A percentile compares a stretch with the other conserved stretches of the same genome.
Conservation (phyloP, 1,140 invertebrate species). For the Batillaria attramentaria region DNA sequence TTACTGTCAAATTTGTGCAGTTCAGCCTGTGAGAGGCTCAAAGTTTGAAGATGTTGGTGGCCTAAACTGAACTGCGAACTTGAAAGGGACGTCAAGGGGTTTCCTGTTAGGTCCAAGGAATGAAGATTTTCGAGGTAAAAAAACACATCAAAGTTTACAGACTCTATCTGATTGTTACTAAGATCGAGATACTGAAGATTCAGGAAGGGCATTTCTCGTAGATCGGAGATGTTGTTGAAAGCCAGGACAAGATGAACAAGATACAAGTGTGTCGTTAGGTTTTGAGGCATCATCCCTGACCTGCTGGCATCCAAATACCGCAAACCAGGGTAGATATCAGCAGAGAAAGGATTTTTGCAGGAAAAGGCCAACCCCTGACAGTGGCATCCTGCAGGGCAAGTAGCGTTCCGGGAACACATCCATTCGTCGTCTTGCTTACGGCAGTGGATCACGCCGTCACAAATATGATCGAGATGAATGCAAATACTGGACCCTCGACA, state of each 20-base stretch:
- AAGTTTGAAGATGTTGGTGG: not conserved
- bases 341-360: not conserved
- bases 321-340: not conserved
- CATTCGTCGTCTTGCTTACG: slow-evolving; percentile 36
- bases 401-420: slow-evolving; percentile 26
- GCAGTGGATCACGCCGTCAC: slow-evolving; percentile 29
- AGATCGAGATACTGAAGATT: slow-evolving; percentile 22
- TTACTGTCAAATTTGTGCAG: slow-evolving; percentile 15
- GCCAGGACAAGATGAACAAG: slow-evolving; percentile 5
- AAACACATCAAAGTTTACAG: slow-evolving; percentile 8
- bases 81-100: not conserved
- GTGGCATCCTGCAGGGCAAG: slow-evolving; percentile 41
- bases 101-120: slow-evolving; percentile 22
- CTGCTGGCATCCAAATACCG: slow-evolving; percentile 7
- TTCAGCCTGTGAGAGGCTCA: not conserved
- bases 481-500: slow-evolving; percentile 27
- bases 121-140: slow-evolving; percentile 9
- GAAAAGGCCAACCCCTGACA: slow-evolving; percentile 22
- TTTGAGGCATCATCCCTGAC: not conserved
- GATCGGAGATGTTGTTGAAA: not conserved
- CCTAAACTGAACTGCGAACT: not conserved
- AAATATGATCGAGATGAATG: slow-evolving; percentile 23
- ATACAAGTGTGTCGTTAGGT: not conserved
- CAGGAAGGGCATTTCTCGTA: not conserved
- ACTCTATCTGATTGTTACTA: slow-evolving; percentile 25